These are phyloP conservation scores for Caenorhabditis sulstoni DNA, from an alignment of 2,888 invertebrate species.

Conservation along the genomic window DNA sequence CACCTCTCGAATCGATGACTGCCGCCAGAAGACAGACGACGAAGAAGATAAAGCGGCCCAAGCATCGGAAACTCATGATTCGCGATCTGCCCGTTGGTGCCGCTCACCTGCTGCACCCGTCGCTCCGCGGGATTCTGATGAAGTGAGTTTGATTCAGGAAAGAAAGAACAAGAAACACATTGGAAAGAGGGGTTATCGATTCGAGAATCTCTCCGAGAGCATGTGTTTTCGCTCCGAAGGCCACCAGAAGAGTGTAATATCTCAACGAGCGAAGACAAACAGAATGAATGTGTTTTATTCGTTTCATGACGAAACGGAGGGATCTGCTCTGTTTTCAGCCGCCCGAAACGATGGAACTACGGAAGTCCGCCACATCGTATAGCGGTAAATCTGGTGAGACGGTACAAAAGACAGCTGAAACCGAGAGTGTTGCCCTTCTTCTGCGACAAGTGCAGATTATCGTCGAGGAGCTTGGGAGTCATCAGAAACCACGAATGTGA, in stretches of 20 bases:
- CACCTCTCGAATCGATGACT: constrained; percentile 68
- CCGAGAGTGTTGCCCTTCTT: constrained; percentile 52
- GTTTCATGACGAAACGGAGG: constrained; percentile 10
- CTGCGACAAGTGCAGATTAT: constrained; percentile 45
- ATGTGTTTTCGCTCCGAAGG: constrained; percentile 34
- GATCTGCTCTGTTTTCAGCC: constrained; percentile 24
- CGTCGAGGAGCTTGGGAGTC: constrained; percentile 17
- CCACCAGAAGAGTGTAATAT: constrained; percentile 22
- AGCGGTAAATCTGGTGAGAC: constrained; percentile 41
- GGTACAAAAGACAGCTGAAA: constrained; percentile 28
- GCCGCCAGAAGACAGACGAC: constrained; percentile 26
- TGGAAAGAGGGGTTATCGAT: constrained; percentile 21
- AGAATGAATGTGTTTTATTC: constrained; percentile 16
- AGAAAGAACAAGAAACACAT: background rate
- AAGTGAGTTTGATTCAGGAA: constrained; percentile 26
- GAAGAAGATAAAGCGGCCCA: constrained; percentile 37
- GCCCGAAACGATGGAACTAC: constrained; percentile 53
- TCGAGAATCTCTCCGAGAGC: constrained; percentile 1
- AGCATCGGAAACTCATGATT: constrained; percentile 48
- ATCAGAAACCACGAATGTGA: constrained; percentile 46
- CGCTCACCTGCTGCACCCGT: constrained; percentile 60
- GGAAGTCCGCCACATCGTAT: constrained; percentile 49
- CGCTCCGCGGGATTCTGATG: constrained; percentile 37
- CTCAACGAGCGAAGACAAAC: constrained; percentile 8
- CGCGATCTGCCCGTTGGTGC: constrained; percentile 53